Percentiles rank a stretch among this genome's conserved stretches.
These are phyloP conservation scores for Chelonus insularis DNA, from an alignment of 1,140 invertebrate genomes.

Conservation along the genomic window DNA sequence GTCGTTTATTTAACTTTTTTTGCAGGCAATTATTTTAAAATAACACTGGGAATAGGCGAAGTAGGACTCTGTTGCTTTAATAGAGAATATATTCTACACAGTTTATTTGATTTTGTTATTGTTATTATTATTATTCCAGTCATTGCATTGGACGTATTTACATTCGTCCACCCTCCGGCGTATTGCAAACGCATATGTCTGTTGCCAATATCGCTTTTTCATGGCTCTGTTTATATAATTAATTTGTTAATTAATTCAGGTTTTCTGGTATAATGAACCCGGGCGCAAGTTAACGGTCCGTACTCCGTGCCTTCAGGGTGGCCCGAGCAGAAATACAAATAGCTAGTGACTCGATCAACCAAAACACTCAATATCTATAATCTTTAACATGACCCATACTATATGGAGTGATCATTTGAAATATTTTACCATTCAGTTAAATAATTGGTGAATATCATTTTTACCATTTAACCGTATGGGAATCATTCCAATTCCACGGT, in stretches of 20 bases:
- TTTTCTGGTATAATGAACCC: constrained; percentile 10
- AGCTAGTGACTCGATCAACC: constrained; percentile 1
- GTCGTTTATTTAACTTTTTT: too few relatives aligned
- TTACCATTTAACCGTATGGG: too few relatives aligned
- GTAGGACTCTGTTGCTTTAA: too few relatives aligned
- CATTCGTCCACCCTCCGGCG: neutral
- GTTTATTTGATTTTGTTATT: too few relatives aligned
- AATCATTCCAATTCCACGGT: too few relatives aligned
- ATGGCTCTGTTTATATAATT: neutral
- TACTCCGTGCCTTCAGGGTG: constrained; percentile 3
- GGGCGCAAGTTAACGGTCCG: neutral
- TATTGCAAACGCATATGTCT: neutral
- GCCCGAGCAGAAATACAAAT: constrained; percentile 3
- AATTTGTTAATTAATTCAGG: constrained; percentile 6
- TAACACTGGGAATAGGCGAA: too few relatives aligned
- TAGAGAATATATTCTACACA: too few relatives aligned
- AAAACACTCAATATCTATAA: neutral
- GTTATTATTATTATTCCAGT: too few relatives aligned
- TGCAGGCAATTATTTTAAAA: too few relatives aligned
- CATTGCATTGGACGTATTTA: neutral
- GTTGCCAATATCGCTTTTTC: neutral
- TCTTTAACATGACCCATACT: neutral
- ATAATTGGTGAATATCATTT: too few relatives aligned
- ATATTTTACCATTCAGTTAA: too few relatives aligned
- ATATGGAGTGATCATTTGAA: too few relatives aligned